Evolutionary conservation across 2,797 vertebrate genomes (phyloP).

Genomic region (Thamnophis elegans): DNA sequence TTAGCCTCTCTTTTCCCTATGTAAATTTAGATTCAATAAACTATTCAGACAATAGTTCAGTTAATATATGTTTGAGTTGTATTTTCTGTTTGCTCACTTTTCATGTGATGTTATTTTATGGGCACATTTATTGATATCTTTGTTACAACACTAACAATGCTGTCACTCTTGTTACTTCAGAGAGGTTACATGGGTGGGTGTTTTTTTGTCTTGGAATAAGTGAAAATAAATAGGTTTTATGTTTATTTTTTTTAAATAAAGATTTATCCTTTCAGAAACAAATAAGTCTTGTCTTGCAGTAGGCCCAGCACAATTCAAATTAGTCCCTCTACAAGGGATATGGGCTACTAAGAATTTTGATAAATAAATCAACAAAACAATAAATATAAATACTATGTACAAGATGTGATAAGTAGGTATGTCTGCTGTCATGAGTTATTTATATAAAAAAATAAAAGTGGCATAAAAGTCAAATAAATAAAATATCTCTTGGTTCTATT

Average conservation of each 20-base stretch:
- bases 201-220: neutral
- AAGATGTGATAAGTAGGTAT: neutral
- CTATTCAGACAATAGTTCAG: neutral
- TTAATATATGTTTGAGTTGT: constrained; percentile 1
- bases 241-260: neutral
- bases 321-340: neutral
- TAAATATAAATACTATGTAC: neutral
- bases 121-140: neutral
- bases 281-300: neutral
- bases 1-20: neutral
- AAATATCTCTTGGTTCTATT: neutral
- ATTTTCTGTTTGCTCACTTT: neutral
- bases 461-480: neutral
- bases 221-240: neutral
- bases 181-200: neutral
- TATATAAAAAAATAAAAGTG: neutral
- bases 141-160: neutral
- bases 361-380: neutral
- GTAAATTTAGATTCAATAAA: constrained; percentile 5
- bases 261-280: neutral
- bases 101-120: neutral
- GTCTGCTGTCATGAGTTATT: neutral
- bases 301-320: neutral
- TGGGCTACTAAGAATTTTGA: neutral
- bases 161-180: neutral